These are phyloP conservation scores for Drosophila paramelanica DNA, from an alignment of 2,888 invertebrate species.

Conservation along the genomic window DNA sequence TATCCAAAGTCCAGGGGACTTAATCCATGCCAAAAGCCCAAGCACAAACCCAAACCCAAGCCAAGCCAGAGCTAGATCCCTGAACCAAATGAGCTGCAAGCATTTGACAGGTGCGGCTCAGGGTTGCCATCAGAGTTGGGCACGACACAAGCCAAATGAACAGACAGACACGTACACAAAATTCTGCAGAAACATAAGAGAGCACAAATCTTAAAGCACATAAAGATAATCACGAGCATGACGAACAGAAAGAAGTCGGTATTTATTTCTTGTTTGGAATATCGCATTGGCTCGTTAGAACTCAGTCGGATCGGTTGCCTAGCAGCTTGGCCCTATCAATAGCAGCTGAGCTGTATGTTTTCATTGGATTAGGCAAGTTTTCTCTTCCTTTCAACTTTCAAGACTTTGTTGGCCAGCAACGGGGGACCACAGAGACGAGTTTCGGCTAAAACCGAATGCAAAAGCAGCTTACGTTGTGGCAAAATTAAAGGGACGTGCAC, in stretches of 20 bases:
- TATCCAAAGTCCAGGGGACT: constrained; percentile 37
- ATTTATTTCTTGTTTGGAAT: constrained; percentile 25
- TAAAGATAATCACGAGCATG: neutral
- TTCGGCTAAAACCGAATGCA: constrained; percentile 19
- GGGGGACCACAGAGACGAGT: constrained; percentile 2
- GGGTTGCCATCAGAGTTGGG: neutral
- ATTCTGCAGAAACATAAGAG: neutral
- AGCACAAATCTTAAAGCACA: constrained; percentile 8
- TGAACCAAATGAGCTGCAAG: constrained; percentile 40
- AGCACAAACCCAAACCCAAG: neutral
- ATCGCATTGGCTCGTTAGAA: constrained; percentile 15
- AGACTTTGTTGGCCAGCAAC: constrained; percentile 16
- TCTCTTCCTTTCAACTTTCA: constrained; percentile 38
- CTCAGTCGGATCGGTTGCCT: constrained; percentile 47
- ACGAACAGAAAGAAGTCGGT: neutral
- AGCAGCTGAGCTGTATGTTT: constrained; percentile 70
- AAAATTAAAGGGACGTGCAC: constrained; percentile 55
- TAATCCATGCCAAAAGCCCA: constrained; percentile 22
- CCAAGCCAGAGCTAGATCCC: constrained; percentile 12
- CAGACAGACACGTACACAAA: neutral
- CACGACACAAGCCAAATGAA: neutral
- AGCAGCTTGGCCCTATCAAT: constrained; percentile 60
- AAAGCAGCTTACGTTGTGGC: constrained; percentile 58
- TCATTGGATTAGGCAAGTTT: constrained; percentile 72
- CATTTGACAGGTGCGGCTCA: constrained; percentile 42